These are phyloP conservation scores for Diadegma fenestrale DNA, from an alignment of 2,888 invertebrate species.

Conservation along the genomic window DNA sequence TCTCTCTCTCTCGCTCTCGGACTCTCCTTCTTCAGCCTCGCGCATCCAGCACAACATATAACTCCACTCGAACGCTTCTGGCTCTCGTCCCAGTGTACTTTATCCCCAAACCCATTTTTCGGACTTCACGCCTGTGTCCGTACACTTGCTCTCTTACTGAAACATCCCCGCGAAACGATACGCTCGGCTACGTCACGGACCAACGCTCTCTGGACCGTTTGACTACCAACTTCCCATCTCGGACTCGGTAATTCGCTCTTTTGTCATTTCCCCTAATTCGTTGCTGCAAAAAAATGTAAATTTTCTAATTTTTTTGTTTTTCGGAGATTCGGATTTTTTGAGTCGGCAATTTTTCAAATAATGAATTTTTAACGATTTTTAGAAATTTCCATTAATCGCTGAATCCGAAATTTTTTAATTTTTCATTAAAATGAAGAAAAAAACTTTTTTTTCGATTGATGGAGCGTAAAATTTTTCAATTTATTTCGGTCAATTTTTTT, in stretches of 20 bases:
- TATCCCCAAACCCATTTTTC: slow-evolving; percentile 24
- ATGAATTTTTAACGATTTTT: neutral
- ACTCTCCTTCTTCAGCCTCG: slow-evolving; percentile 33
- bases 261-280: neutral
- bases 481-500: neutral
- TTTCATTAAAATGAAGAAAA: too few relatives aligned
- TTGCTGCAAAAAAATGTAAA: neutral
- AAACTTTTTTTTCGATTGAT: too few relatives aligned
- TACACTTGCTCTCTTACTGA: slow-evolving; percentile 9
- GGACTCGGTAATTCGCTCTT: neutral
- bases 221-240: neutral
- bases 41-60: slow-evolving; percentile 38
- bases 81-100: slow-evolving; percentile 59
- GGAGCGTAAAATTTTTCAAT: neutral
- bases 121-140: neutral
- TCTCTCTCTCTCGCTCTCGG: slow-evolving; percentile 6
- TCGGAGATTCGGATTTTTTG: neutral
- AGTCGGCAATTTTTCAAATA: neutral
- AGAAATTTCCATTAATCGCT: too few relatives aligned
- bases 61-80: slow-evolving; percentile 63
- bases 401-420: too few relatives aligned
- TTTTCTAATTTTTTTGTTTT: neutral
- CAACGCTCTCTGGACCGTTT: neutral
- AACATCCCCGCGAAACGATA: slow-evolving; percentile 31
- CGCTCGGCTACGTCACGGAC: too few relatives aligned